phyloP scores from a whole-genome alignment of 2,797 vertebrate species.

The Mus caroli region DNA sequence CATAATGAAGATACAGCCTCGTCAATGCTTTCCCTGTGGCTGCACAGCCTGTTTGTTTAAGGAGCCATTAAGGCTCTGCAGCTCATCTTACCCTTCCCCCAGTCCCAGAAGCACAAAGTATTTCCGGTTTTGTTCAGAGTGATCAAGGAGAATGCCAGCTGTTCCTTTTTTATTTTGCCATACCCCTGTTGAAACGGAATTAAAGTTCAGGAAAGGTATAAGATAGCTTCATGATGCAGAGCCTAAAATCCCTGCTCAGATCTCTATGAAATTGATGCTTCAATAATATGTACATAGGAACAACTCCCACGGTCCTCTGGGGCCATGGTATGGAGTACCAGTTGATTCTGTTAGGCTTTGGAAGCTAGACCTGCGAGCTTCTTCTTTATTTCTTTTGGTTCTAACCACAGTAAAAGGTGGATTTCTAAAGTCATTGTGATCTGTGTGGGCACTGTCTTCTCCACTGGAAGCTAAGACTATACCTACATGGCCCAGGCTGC shows the following conservation, averaged over 20 bases:
- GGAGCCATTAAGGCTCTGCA: background rate
- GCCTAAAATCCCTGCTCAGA: background rate
- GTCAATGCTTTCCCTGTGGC: conserved; percentile 47
- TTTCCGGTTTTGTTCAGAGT: conserved; percentile 52
- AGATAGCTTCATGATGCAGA: background rate
- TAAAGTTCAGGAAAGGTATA: conserved; percentile 40
- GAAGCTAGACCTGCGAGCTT: background rate
- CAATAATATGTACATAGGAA: background rate
- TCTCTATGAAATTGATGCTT: background rate
- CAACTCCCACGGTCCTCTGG: background rate
- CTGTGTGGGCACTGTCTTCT: background rate
- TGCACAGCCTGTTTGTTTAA: conserved; percentile 51
- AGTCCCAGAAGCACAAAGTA: conserved; percentile 17
- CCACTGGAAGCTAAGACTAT: background rate
- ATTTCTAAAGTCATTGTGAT: background rate
- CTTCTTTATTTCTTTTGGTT: background rate
- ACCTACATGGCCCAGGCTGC: background rate
- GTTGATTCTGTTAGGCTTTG: background rate
- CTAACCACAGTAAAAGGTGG: background rate
- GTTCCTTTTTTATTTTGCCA: background rate
- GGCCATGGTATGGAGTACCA: background rate
- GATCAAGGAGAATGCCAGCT: conserved; percentile 64
- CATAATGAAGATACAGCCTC: conserved; percentile 72
- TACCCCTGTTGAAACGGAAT: conserved; percentile 59
- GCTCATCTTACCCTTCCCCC: background rate